Evolutionary conservation across 2,888 invertebrate genomes (phyloP).

Genomic region (Nymphalis urticae): DNA sequence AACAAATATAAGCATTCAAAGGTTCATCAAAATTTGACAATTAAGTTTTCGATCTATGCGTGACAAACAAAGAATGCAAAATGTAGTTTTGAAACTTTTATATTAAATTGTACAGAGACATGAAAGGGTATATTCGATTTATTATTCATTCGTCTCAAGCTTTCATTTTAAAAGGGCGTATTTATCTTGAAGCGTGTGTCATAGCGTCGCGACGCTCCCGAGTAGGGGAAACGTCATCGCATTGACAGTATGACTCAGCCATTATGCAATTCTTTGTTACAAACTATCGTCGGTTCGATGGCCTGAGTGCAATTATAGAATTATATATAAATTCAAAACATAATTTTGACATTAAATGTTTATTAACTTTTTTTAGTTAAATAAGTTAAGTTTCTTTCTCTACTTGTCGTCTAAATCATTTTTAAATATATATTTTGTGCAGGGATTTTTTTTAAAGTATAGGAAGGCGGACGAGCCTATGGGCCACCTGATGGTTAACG

Average conservation of each 20-base stretch:
- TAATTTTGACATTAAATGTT: not conserved
- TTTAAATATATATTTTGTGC: too few relatives aligned
- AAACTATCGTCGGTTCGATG: slow-evolving; percentile 9
- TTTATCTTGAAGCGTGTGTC: slow-evolving; percentile 35
- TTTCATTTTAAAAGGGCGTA: slow-evolving; percentile 5
- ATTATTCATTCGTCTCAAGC: not conserved
- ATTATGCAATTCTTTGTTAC: slow-evolving; percentile 26
- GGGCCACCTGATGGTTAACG: too few relatives aligned
- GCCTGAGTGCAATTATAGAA: not conserved
- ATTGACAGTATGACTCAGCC: slow-evolving; percentile 30
- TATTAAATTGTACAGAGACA: not conserved
- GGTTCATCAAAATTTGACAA: too few relatives aligned
- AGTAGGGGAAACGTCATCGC: slow-evolving; percentile 22
- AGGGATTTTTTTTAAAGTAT: too few relatives aligned
- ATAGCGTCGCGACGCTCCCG: slow-evolving; percentile 40
- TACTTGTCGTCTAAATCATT: too few relatives aligned
- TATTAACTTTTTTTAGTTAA: too few relatives aligned
- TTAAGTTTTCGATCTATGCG: too few relatives aligned
- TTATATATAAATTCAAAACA: not conserved
- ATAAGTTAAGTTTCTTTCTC: too few relatives aligned
- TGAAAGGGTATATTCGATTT: not conserved
- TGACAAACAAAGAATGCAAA: too few relatives aligned
- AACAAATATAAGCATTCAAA: too few relatives aligned
- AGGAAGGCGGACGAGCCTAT: too few relatives aligned
- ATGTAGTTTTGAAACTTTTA: too few relatives aligned